These are phyloP conservation scores for Cryptotermes secundus DNA, from an alignment of 1,140 invertebrate species.

Conservation along the genomic window DNA sequence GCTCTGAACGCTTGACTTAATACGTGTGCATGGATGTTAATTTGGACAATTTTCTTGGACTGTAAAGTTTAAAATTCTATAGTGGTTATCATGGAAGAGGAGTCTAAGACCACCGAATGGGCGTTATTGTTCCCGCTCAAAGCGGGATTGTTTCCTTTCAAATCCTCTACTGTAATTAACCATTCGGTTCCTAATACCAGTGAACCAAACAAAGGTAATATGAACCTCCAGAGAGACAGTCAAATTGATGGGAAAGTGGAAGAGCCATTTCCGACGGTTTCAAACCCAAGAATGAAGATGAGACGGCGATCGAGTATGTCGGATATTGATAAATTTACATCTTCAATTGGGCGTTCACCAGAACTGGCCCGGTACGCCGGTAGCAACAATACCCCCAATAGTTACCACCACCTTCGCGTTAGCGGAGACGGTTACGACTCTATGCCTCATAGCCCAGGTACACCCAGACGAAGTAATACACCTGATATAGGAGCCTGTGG, in stretches of 20 bases:
- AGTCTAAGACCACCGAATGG: constrained; percentile 49
- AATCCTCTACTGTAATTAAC: constrained; percentile 48
- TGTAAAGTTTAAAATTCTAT: neutral
- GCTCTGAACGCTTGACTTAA: neutral
- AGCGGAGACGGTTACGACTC: neutral
- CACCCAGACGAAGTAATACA: neutral
- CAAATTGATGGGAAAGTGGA: constrained; percentile 41
- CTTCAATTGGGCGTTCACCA: neutral
- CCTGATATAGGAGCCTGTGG: constrained; percentile 48
- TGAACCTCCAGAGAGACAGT: constrained; percentile 38
- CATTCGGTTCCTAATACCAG: constrained; percentile 37
- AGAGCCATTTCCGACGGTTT: constrained; percentile 37
- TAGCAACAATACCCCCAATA: neutral
- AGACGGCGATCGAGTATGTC: constrained; percentile 70
- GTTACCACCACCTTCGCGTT: neutral
- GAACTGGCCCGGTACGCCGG: neutral
- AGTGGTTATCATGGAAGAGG: neutral
- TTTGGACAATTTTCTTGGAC: neutral
- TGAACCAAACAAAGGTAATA: constrained; percentile 40
- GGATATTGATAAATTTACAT: constrained; percentile 62
- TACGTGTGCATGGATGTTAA: neutral
- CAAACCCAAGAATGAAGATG: constrained; percentile 50
- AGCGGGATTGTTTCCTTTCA: constrained; percentile 59
- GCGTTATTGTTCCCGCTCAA: constrained; percentile 61
- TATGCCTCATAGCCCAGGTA: neutral